Percentiles rank a stretch among this genome's conserved stretches.
These are phyloP conservation scores for Pelobates cultripes DNA, from an alignment of 2,797 vertebrate genomes.

Conservation along the genomic window DNA sequence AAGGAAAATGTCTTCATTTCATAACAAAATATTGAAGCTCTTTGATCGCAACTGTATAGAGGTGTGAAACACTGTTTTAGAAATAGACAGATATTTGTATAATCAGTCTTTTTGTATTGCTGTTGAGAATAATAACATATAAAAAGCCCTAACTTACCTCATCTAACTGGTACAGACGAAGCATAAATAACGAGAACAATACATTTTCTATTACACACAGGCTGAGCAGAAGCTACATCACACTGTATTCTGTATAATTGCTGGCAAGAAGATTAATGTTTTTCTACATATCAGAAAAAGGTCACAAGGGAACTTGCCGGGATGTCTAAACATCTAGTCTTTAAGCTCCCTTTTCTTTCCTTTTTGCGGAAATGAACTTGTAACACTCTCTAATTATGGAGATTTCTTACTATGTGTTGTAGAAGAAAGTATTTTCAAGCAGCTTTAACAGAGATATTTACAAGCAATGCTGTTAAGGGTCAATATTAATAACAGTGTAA, in stretches of 20 bases:
- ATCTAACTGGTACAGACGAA: constrained; percentile 97
- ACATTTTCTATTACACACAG: constrained; percentile 92
- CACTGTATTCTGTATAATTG: constrained; percentile 92
- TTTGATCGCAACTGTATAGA: constrained; percentile 80
- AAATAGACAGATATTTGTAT: constrained; percentile 97
- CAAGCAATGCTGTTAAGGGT: background rate
- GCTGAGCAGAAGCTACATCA: constrained; percentile 85
- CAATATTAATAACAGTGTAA: constrained; percentile 7
- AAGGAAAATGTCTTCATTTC: constrained; percentile 71
- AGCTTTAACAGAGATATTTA: constrained; percentile 48
- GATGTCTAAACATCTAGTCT: constrained; percentile 91
- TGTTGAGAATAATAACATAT: constrained; percentile 97
- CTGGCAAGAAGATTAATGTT: constrained; percentile 99
- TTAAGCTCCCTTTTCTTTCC: constrained; percentile 64
- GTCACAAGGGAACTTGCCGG: constrained; percentile 84
- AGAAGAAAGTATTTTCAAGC: constrained; percentile 62
- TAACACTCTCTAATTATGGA: constrained; percentile 82
- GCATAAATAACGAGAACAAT: constrained; percentile 98
- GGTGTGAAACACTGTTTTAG: constrained; percentile 77
- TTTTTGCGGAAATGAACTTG: constrained; percentile 68
- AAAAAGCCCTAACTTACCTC: constrained; percentile 90
- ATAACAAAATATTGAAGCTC: constrained; percentile 77
- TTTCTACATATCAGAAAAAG: constrained; percentile 98
- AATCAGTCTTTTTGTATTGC: constrained; percentile 97
- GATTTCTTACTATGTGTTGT: constrained; percentile 59